A percentile compares a stretch with the other conserved stretches of the same genome.
Evolutionary conservation across 1,140 invertebrate species (phyloP).

Genomic region (Drosophila rhopaloa): DNA sequence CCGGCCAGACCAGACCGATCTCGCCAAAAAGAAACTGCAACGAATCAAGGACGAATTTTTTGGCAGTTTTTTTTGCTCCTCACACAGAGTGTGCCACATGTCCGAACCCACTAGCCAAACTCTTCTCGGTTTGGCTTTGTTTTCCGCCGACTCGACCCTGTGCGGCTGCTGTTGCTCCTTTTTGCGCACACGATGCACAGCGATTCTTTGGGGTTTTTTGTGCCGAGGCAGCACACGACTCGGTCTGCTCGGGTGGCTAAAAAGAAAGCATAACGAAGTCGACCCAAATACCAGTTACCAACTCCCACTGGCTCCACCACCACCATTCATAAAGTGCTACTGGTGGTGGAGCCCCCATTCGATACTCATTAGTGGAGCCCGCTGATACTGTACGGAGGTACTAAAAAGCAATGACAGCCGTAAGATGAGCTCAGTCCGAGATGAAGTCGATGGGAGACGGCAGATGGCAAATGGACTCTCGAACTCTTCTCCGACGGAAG

Average conservation of each 20-base stretch:
- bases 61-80: slow-evolving; percentile 68
- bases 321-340: slow-evolving; percentile 1
- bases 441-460: no score
- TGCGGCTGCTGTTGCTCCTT: slow-evolving; percentile 37
- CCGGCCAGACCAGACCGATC: slow-evolving; percentile 11
- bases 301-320: no score
- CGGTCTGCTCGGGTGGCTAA: slow-evolving; percentile 15
- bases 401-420: slow-evolving; percentile 62
- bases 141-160: slow-evolving; percentile 23
- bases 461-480: slow-evolving; percentile 2
- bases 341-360: slow-evolving; percentile 1
- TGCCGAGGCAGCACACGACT: slow-evolving; percentile 5
- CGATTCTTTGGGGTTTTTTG: slow-evolving; percentile 43
- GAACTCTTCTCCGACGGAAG: background rate
- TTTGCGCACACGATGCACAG: slow-evolving; percentile 29
- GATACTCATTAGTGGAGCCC: slow-evolving; percentile 30
- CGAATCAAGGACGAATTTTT: slow-evolving; percentile 84
- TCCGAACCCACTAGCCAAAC: slow-evolving; percentile 10
- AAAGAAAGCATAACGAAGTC: slow-evolving; percentile 28
- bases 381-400: background rate
- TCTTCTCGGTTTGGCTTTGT: slow-evolving; percentile 49
- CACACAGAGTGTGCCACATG: slow-evolving; percentile 16
- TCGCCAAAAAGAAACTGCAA: slow-evolving; percentile 81
- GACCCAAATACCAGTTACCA: slow-evolving; percentile 23
- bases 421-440: slow-evolving; percentile 23